phyloP scores from a whole-genome alignment of 1,140 invertebrate genomes.

The Sitobion miscanthi region DNA sequence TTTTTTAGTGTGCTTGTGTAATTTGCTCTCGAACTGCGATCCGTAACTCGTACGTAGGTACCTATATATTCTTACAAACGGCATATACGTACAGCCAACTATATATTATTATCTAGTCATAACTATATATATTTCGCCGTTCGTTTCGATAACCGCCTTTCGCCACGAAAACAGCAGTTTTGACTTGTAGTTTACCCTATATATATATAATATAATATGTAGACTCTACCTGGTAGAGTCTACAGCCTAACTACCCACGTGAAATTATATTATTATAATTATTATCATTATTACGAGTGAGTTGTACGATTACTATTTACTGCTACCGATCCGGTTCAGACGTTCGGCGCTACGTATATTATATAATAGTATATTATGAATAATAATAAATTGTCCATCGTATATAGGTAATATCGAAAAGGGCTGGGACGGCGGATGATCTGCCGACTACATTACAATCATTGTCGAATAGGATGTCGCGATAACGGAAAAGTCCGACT shows the following conservation, averaged over 20 bases:
- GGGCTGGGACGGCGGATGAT: too few relatives aligned
- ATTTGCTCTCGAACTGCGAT: background rate
- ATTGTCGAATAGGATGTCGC: background rate
- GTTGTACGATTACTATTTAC: background rate
- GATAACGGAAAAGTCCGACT: background rate
- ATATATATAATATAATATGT: too few relatives aligned
- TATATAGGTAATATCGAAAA: background rate
- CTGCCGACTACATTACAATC: background rate
- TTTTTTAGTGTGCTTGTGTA: background rate
- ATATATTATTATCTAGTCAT: too few relatives aligned
- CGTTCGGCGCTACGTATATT: background rate
- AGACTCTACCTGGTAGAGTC: too few relatives aligned
- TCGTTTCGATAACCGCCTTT: background rate
- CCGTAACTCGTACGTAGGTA: too few relatives aligned
- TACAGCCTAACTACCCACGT: background rate
- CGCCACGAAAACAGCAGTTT: background rate
- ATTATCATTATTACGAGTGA: background rate
- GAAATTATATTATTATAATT: background rate
- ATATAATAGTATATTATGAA: background rate
- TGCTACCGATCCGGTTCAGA: background rate
- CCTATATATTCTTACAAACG: too few relatives aligned
- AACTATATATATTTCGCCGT: background rate
- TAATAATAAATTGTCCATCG: background rate
- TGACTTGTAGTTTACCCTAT: background rate
- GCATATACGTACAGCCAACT: too few relatives aligned